These are phyloP conservation scores for Psix sp. DNA, from an alignment of 1,140 invertebrate species.

Conservation along the genomic window DNA sequence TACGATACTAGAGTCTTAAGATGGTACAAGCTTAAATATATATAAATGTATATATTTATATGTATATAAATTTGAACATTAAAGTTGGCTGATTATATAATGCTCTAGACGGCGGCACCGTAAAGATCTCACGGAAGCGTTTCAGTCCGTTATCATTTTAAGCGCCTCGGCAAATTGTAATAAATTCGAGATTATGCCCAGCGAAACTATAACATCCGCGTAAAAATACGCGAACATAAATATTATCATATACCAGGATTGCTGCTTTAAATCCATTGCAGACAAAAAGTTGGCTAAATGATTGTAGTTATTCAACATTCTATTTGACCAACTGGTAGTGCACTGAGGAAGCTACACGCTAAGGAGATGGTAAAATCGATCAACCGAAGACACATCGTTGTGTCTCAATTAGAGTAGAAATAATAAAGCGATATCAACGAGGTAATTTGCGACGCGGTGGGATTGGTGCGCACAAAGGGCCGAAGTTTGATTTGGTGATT, in stretches of 20 bases:
- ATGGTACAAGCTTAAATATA: too few species aligned
- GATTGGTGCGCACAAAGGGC: constrained; percentile 49
- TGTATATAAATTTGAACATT: too few species aligned
- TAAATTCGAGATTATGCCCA: constrained; percentile 53
- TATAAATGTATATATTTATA: too few species aligned
- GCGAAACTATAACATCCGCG: constrained; percentile 47
- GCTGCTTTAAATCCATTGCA: constrained; percentile 47
- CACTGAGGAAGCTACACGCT: not conserved
- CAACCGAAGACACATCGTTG: constrained; percentile 9
- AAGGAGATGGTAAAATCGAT: not conserved
- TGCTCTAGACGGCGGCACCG: constrained; percentile 15
- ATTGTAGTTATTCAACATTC: constrained; percentile 23
- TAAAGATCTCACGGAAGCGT: constrained; percentile 47
- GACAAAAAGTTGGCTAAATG: constrained; percentile 51
- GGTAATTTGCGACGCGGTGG: constrained; percentile 46
- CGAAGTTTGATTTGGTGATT: constrained; percentile 67
- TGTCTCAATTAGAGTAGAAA: constrained; percentile 54
- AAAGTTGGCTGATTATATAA: constrained; percentile 47
- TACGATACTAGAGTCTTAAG: too few species aligned
- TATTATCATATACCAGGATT: constrained; percentile 42
- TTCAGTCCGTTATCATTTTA: constrained; percentile 55
- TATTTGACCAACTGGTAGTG: too few species aligned
- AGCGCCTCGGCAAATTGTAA: constrained; percentile 52
- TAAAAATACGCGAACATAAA: constrained; percentile 54
- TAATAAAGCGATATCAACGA: constrained; percentile 24